Evolutionary conservation across 1,140 invertebrate species (phyloP).

Genomic region (Bombus picipes): DNA sequence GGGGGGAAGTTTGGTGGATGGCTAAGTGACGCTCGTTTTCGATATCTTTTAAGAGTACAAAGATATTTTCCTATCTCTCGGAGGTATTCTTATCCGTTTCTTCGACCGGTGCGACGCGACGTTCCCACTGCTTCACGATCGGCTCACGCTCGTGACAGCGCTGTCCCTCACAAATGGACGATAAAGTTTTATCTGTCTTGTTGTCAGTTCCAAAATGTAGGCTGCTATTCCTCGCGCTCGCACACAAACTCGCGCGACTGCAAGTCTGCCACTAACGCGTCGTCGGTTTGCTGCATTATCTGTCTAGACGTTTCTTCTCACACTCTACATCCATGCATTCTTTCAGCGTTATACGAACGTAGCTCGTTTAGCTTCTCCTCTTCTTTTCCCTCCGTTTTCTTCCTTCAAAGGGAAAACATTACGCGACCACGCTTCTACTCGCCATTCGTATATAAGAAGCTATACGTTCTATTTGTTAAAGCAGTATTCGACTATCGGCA

Average conservation of each 20-base stretch:
- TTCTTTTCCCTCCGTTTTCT: not conserved
- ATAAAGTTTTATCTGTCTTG: constrained; percentile 74
- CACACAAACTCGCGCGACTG: not conserved
- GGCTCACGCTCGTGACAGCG: constrained; percentile 29
- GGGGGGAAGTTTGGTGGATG: not conserved
- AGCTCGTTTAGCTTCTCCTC: not conserved
- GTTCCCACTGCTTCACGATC: constrained; percentile 13
- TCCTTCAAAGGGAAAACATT: not conserved
- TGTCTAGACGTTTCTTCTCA: constrained; percentile 42
- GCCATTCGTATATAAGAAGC: too few relatives aligned
- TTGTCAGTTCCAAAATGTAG: constrained; percentile 69
- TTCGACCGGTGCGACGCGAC: constrained; percentile 10
- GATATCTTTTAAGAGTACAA: constrained; percentile 40
- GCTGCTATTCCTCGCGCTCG: constrained; percentile 15
- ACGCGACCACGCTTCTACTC: not conserved
- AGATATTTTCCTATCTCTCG: constrained; percentile 51
- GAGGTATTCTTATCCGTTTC: constrained; percentile 55
- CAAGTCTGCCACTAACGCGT: constrained; percentile 46
- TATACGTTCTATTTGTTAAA: not conserved
- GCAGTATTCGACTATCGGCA: not conserved
- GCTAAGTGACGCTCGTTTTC: constrained; percentile 25
- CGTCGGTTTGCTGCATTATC: constrained; percentile 49
- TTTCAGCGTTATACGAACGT: not conserved
- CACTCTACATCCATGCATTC: constrained; percentile 6
- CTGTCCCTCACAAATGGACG: constrained; percentile 64